Percentiles rank a stretch among this genome's conserved stretches.
Conservation (phyloP, 2,888 invertebrate species). For the Ptycholaimellus sp. region DNA sequence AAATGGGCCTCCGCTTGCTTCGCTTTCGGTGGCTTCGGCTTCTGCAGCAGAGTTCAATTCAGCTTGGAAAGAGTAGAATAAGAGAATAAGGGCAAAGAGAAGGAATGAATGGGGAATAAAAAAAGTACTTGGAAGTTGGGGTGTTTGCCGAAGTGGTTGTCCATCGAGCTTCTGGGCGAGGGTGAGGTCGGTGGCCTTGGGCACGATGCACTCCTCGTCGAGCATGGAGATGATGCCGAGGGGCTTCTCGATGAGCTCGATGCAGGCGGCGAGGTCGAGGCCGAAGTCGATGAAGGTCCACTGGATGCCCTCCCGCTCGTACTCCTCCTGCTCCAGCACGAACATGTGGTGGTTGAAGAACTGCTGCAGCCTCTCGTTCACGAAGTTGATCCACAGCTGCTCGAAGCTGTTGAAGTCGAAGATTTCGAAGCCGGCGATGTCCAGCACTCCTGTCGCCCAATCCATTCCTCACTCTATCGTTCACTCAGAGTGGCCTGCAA, state of each 20-base stretch:
- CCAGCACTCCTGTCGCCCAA: no score
- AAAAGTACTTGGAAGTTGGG: constrained; percentile 34
- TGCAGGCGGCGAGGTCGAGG: constrained; percentile 83
- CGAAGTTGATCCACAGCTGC: constrained; percentile 93
- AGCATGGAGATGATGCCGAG: no score
- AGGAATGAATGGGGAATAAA: constrained; percentile 35
- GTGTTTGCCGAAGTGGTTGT: constrained; percentile 24
- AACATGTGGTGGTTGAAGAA: constrained; percentile 69
- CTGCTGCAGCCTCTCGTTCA: constrained; percentile 38
- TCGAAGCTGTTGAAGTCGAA: constrained; percentile 97
- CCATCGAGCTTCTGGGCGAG: constrained; percentile 20
- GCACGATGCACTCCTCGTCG: constrained; percentile 25
- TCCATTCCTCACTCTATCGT: no score
- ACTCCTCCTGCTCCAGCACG: constrained; percentile 62
- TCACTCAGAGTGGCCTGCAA: no score
- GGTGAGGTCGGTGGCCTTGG: constrained; percentile 23
- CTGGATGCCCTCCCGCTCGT: constrained; percentile 71
- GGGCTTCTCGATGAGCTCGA: constrained; percentile 82
- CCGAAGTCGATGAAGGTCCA: constrained; percentile 94
- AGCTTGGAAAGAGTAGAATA: no score
- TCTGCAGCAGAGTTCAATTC: no score
- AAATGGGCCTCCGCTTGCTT: constrained; percentile 31
- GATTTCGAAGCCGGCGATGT: constrained; percentile 99
- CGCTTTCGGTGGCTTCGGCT: constrained; percentile 29
- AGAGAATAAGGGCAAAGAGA: no score